Evolutionary conservation across 2,797 vertebrate genomes (phyloP).

Genomic region (Phataginus tricuspis): DNA sequence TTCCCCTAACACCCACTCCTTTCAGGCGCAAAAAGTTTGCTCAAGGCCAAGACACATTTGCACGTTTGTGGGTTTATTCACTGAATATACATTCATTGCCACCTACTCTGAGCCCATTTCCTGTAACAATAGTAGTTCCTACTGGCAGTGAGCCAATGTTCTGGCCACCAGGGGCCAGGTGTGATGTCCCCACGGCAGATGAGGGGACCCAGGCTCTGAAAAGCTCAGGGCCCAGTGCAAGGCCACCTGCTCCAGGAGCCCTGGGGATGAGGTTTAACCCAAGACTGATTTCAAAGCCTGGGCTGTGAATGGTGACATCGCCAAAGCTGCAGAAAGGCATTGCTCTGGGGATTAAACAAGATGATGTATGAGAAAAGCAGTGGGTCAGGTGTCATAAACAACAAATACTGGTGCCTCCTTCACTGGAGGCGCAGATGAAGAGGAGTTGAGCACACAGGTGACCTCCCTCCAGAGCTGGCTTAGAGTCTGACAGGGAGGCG

Average conservation of each 20-base stretch:
- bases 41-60: not conserved
- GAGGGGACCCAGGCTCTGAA: not conserved
- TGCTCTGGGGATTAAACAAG: not conserved
- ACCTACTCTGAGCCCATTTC: not conserved
- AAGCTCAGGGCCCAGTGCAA: not conserved
- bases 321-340: too few species aligned
- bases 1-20: not conserved
- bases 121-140: not conserved
- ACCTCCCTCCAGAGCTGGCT: not conserved
- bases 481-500: not conserved
- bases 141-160: rapidly evolving
- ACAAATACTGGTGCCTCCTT: not conserved
- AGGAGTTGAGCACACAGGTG: not conserved
- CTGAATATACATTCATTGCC: too few species aligned
- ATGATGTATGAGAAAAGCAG: not conserved
- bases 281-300: not conserved
- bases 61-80: not conserved
- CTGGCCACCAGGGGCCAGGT: not conserved
- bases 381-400: not conserved
- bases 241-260: not conserved
- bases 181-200: rapidly evolving
- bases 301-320: rapidly evolving
- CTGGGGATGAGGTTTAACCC: not conserved
- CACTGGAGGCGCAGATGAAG: not conserved
- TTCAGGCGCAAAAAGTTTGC: not conserved